Percentiles rank a stretch among this genome's conserved stretches.
Conservation (phyloP, 2,113 vertebrate genomes). For the Anseranas semipalmata region DNA sequence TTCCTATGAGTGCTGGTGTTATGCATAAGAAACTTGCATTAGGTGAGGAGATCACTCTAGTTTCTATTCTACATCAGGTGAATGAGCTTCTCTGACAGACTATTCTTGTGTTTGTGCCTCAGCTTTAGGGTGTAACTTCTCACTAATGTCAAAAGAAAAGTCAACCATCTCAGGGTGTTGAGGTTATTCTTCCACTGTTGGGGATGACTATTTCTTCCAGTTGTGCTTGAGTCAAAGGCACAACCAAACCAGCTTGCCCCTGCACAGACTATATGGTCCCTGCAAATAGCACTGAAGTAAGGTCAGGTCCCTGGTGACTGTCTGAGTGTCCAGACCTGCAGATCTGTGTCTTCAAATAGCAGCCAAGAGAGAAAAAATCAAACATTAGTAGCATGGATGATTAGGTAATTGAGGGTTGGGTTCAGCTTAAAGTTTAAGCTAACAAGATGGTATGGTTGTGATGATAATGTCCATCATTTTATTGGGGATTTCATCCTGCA, state of each 20-base stretch:
- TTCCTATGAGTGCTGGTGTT: neutral
- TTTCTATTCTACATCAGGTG: neutral
- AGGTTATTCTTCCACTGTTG: too few species aligned
- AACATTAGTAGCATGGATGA: neutral
- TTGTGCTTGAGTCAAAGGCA: neutral
- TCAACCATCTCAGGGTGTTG: neutral
- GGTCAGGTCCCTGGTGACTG: neutral
- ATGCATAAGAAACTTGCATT: neutral
- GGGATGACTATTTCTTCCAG: neutral
- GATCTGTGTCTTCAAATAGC: too few species aligned
- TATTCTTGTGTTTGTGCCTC: neutral
- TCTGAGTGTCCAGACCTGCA: neutral
- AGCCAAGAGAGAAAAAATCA: neutral
- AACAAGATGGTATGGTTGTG: neutral
- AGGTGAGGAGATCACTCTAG: neutral
- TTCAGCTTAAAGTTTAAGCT: neutral
- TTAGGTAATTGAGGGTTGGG: neutral
- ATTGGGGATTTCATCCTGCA: neutral
- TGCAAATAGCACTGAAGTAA: neutral
- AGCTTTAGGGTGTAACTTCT: neutral
- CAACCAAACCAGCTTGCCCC: neutral
- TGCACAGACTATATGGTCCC: rapidly evolving
- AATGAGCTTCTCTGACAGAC: neutral
- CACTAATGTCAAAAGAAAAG: neutral
- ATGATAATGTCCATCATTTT: neutral